Percentiles rank a stretch among this genome's conserved stretches.
phyloP scores from a whole-genome alignment of 2,888 invertebrate species.

The Drosophila fulvimacula region DNA sequence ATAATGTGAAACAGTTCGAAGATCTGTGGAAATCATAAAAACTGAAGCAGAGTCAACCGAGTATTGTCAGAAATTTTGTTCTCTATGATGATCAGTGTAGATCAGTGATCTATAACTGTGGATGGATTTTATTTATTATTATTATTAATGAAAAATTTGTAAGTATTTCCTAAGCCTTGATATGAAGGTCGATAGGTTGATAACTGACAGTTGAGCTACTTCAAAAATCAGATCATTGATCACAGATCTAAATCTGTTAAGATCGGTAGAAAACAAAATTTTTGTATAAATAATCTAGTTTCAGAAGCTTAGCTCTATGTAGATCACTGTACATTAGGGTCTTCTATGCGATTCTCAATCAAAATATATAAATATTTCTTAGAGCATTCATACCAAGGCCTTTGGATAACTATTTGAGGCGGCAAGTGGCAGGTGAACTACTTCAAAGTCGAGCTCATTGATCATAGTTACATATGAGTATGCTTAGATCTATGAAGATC shows the following conservation, averaged over 20 bases:
- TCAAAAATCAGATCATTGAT: no score
- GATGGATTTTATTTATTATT: background rate
- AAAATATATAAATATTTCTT: background rate
- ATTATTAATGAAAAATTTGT: background rate
- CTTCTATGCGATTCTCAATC: background rate
- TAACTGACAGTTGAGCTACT: no score
- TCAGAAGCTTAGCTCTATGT: background rate
- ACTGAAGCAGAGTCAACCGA: background rate
- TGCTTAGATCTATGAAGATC: no score
- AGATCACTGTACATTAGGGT: background rate
- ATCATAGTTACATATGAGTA: no score
- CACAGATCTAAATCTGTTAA: no score
- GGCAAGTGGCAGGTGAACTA: background rate
- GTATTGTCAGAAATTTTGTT: no score
- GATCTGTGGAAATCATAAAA: background rate
- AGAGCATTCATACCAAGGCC: background rate
- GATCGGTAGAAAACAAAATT: no score
- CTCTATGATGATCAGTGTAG: background rate
- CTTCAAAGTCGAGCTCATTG: background rate
- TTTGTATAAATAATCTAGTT: no score
- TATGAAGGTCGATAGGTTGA: background rate
- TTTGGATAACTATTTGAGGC: background rate
- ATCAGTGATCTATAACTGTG: background rate
- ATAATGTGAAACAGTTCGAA: background rate
- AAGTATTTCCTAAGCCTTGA: background rate